Conservation (phyloP, 2,888 invertebrate species). For the Cetonia aurata region DNA sequence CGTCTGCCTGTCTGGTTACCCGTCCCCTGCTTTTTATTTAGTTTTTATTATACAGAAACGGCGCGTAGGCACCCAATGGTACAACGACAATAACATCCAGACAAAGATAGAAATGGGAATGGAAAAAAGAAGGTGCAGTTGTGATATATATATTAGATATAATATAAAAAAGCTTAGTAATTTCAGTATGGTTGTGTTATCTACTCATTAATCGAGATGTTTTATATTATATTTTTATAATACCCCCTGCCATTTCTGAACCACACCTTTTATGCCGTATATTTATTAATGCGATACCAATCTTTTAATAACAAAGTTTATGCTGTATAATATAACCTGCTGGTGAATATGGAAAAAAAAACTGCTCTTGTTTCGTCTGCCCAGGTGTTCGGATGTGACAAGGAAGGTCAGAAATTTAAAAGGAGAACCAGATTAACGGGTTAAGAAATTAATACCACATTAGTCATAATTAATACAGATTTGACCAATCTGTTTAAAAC, state of each 20-base stretch:
- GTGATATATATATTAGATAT: constrained; percentile 6
- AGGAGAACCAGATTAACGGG: too few species aligned
- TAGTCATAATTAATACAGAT: too few species aligned
- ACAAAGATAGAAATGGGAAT: constrained; percentile 20
- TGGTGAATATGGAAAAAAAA: too few species aligned
- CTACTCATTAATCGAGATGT: constrained; percentile 58
- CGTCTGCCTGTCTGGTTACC: background rate
- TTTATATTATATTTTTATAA: constrained; percentile 51
- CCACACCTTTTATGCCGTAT: constrained; percentile 29
- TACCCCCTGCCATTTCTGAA: constrained; percentile 36
- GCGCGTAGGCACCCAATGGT: too few species aligned
- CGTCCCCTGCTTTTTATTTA: constrained; percentile 3
- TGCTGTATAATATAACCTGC: too few species aligned
- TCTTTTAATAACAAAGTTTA: constrained; percentile 60
- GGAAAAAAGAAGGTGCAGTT: constrained; percentile 6
- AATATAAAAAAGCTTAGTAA: constrained; percentile 52
- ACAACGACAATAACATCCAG: background rate
- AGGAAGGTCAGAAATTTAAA: too few species aligned
- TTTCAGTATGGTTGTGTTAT: constrained; percentile 57
- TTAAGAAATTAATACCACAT: too few species aligned
- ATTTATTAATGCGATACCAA: constrained; percentile 65
- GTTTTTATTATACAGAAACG: too few species aligned
- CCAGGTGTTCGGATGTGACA: too few species aligned
- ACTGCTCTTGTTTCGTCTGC: too few species aligned
- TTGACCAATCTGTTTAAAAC: too few species aligned